Percentiles rank a stretch among this genome's conserved stretches.
Conservation (phyloP, 2,113 vertebrate genomes). For the Arenaria interpres region DNA sequence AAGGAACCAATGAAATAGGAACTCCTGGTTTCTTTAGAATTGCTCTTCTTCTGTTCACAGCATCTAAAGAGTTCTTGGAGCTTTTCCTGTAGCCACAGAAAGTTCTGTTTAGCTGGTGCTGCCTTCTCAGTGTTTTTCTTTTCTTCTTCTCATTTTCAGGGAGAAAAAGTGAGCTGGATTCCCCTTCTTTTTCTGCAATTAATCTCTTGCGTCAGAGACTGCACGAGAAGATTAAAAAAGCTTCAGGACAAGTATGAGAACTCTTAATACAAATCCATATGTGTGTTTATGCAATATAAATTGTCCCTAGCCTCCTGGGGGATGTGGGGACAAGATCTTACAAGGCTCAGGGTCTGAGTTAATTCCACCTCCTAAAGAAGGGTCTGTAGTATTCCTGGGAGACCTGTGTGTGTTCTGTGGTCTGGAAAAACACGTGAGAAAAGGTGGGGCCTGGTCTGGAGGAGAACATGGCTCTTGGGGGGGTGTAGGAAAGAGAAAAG, state of each 20-base stretch:
- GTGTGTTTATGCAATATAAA: background rate
- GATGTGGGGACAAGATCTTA: background rate
- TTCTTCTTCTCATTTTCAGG: constrained; percentile 54
- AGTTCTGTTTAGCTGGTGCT: background rate
- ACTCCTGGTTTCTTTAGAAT: background rate
- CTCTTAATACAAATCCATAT: background rate
- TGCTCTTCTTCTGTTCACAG: background rate
- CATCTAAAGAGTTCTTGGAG: background rate
- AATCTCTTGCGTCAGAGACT: constrained; percentile 87
- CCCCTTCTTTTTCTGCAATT: constrained; percentile 80
- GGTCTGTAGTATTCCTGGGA: background rate
- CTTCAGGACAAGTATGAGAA: constrained; percentile 82
- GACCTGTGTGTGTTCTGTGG: background rate
- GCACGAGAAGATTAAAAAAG: constrained; percentile 89
- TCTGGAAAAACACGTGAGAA: background rate
- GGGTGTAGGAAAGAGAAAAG: background rate
- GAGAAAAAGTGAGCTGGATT: background rate
- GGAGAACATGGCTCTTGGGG: background rate
- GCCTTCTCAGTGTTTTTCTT: background rate
- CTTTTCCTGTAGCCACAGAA: background rate
- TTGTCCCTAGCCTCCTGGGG: background rate
- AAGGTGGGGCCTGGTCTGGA: background rate
- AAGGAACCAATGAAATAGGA: background rate
- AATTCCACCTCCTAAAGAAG: background rate
- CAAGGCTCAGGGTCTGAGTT: background rate